These are phyloP conservation scores for Lamellibrachia luymesi DNA, from an alignment of 1,140 invertebrate genomes.

Conservation along the genomic window DNA sequence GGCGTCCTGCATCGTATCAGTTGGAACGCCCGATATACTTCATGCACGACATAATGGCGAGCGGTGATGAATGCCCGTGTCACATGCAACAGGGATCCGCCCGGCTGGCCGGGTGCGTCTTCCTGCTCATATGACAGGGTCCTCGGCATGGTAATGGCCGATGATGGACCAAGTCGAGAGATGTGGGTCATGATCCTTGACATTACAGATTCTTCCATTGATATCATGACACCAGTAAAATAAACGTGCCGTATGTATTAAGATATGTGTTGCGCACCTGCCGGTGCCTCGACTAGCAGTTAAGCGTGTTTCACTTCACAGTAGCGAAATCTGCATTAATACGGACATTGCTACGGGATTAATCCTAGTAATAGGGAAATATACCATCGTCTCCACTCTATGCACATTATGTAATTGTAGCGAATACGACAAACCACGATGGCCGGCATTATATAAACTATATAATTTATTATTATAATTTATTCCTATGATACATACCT, in stretches of 20 bases:
- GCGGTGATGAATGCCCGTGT: not conserved
- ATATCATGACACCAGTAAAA: not conserved
- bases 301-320: not conserved
- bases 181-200: not conserved
- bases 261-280: not conserved
- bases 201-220: not conserved
- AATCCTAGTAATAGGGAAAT: too few relatives aligned
- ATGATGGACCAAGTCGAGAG: not conserved
- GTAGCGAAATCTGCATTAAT: not conserved
- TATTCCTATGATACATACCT: not conserved
- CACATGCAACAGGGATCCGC: not conserved
- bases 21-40: not conserved
- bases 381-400: too few relatives aligned
- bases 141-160: not conserved
- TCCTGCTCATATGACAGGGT: not conserved
- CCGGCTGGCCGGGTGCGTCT: not conserved
- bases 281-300: not conserved
- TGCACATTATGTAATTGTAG: too few relatives aligned
- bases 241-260: not conserved
- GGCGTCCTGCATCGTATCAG: not conserved
- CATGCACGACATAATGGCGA: not conserved
- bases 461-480: too few relatives aligned
- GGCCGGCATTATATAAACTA: too few relatives aligned
- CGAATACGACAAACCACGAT: too few relatives aligned
- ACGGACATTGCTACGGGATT: not conserved